Base-by-base conservation (phyloP, 2,797 vertebrate species). In the Setipinna tenuifilis region DNA sequence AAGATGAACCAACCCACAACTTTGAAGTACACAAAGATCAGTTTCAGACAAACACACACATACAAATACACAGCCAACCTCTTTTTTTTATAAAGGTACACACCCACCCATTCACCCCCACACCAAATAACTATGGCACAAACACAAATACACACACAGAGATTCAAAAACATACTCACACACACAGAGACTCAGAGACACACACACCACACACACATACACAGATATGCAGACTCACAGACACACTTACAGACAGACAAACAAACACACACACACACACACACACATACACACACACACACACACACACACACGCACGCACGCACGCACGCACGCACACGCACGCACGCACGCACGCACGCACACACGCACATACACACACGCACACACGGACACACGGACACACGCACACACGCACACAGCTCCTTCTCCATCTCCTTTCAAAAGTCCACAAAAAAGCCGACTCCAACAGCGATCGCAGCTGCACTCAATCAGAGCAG, bases 401-500 rank as follows among this genome's bases (percentile, higher is more conserved):
- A 35, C 71, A 1, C 16, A 78, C 31, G 21, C 0, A 78, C 35
- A 41, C 35, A 41, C 35, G 5, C 35, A 41, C 65, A 71, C 65
- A 31, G 65, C 65, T 71, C 31, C 65, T 48, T 71, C 62, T 23
- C 61, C 61, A 62, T 62, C n/a, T 28, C 23, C 23, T 71, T 68
- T 31, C 25, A 71, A 71, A 68, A 12, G 28, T 68, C 65, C 65
- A 65, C 62, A 68, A 68, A 68, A 68, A 71, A 14, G 12, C 28
- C 31, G 14, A 71, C 65, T 28, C 25, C 65, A 71, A 31, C 14
- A 46, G 21, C 23, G 78, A 61, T 19, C 58, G 44, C 87, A 87
- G 83, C 82, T 86, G 85, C 62, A 21, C 28, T 81, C 81, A 62
- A 65, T 87, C 80, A 44, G 35, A 28, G 28, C 11, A 82, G 54